Evolutionary conservation across 2,888 invertebrate genomes (phyloP).

Genomic region (Cordilura impudica): DNA sequence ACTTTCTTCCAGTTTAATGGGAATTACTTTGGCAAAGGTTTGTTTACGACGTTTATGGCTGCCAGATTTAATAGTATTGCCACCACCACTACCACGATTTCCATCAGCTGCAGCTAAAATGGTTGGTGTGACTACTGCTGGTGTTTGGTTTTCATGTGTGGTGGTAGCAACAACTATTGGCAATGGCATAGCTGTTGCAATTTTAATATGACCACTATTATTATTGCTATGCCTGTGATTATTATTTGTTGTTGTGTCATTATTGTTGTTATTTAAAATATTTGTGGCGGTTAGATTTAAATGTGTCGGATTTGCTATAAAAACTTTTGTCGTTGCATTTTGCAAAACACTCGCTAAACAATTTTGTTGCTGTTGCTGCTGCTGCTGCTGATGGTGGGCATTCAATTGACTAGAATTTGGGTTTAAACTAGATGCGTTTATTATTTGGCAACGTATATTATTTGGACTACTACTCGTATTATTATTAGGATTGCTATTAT

Average conservation of each 20-base stretch:
- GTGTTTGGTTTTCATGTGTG: constrained; percentile 15
- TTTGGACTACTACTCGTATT: constrained; percentile 53
- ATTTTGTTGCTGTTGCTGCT: constrained; percentile 59
- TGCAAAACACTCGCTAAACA: constrained; percentile 61
- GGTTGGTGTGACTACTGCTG: not conserved
- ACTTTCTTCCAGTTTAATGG: constrained; percentile 59
- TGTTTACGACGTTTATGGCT: constrained; percentile 68
- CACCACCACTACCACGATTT: not conserved
- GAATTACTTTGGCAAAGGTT: constrained; percentile 58
- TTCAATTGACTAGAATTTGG: constrained; percentile 70
- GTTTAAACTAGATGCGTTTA: constrained; percentile 68
- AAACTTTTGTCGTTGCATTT: constrained; percentile 66
- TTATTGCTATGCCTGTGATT: constrained; percentile 62
- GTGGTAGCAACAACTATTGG: constrained; percentile 68
- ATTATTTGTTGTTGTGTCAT: constrained; percentile 58
- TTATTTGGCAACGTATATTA: constrained; percentile 71
- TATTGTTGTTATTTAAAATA: constrained; percentile 66
- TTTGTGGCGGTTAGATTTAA: constrained; percentile 65
- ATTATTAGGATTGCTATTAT: constrained; percentile 49
- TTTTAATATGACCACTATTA: constrained; percentile 64
- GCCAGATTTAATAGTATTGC: constrained; percentile 43
- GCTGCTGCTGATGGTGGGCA: constrained; percentile 55
- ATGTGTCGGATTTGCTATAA: constrained; percentile 63
- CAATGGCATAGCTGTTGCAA: constrained; percentile 63
- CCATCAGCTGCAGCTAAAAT: not conserved